Evolutionary conservation across 2,113 vertebrate species (phyloP), one percentile per base, ranked within the genome.

Genomic region (Rhinolophus ferrumequinum): DNA sequence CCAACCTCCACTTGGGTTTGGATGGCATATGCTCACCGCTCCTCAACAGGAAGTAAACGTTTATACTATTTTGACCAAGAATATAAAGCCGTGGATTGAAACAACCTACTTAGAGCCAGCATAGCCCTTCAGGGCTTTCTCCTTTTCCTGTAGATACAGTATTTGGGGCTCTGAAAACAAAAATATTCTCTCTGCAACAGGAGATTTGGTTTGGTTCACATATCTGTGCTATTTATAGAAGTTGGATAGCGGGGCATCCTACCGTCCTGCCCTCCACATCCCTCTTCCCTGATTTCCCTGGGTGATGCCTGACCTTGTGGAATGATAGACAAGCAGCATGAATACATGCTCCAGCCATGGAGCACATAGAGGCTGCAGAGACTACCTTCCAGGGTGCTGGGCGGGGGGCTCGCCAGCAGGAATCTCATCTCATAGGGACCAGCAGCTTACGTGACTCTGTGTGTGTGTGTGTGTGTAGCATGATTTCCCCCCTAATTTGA

Each of bases 161-260:
- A 69, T 90, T 92, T 95, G 70, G 21, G 70, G 26, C 84, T 97
- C 47, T 90, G 95, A 52, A 84, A 88, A 96, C 75, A 82, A 97
- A 97, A 95, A 3, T 44, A 82, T 38, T 75, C 44, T 88, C 67
- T 4, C 38, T 88, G 70, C 4, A 9, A 90, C 30, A 66, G 88
- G 88, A 98, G 79, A 88, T 96, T 21, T 70, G 44, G 18, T 81
- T 97, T 90, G 7, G 8, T 94, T 97, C 91, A 76, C 2, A 0
- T 8, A 26, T 24, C 54, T 81, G n/a, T 92, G 24, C 87, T 92
- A 30, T n/a, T 83, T 85, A 90, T 35, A 35, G 62, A 41, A 75
- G 24, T 85, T 90, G 69, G 54, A 16, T 24, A 87, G 52, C 52
- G 38, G 28, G 72, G 62, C 38, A 64, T 88, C 24, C 41, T 94